Conservation (phyloP, 1,140 invertebrate genomes). For the Drosophila yakuba region DNA sequence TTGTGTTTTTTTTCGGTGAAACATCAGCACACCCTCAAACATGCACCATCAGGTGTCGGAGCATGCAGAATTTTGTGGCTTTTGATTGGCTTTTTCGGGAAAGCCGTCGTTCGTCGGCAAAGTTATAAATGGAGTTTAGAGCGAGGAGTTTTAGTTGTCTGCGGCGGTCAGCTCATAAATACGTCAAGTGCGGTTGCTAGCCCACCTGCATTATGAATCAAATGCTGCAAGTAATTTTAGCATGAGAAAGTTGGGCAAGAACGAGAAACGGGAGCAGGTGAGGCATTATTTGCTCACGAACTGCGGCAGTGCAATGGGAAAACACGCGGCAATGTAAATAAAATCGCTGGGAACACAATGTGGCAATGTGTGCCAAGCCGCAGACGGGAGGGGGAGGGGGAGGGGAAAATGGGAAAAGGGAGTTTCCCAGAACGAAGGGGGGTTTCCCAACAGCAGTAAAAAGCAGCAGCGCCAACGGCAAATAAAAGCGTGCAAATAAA, state of each 20-base stretch:
- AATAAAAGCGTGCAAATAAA: slow-evolving; percentile 78
- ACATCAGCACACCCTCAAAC: slow-evolving; percentile 6
- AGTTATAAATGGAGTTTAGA: slow-evolving; percentile 79
- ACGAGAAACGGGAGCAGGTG: slow-evolving; percentile 21
- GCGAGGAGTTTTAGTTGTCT: slow-evolving; percentile 26
- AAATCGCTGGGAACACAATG: slow-evolving; percentile 59
- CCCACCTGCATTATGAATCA: slow-evolving; percentile 54
- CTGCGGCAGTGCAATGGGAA: slow-evolving; percentile 75
- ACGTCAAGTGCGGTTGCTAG: slow-evolving; percentile 46
- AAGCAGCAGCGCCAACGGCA: slow-evolving; percentile 66
- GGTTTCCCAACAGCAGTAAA: slow-evolving; percentile 56
- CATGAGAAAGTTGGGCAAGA: slow-evolving; percentile 41
- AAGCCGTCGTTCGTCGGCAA: slow-evolving; percentile 1
- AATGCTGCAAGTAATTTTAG: slow-evolving; percentile 64
- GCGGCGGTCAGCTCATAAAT: slow-evolving; percentile 77
- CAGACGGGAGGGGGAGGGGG: slow-evolving; percentile 22
- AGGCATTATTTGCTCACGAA: slow-evolving; percentile 62
- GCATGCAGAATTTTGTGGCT: slow-evolving; percentile 71
- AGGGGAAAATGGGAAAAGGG: slow-evolving; percentile 1
- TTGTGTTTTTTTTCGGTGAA: slow-evolving; percentile 1
- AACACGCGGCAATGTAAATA: slow-evolving; percentile 77
- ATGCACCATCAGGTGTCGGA: slow-evolving; percentile 59
- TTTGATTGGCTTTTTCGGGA: slow-evolving; percentile 69
- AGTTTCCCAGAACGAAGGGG: slow-evolving; percentile 2
- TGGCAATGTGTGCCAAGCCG: slow-evolving; percentile 53